Percentiles rank a stretch among this genome's conserved stretches.
These are phyloP conservation scores for Zophobas atratus DNA, from an alignment of 1,140 invertebrate species.

Conservation along the genomic window DNA sequence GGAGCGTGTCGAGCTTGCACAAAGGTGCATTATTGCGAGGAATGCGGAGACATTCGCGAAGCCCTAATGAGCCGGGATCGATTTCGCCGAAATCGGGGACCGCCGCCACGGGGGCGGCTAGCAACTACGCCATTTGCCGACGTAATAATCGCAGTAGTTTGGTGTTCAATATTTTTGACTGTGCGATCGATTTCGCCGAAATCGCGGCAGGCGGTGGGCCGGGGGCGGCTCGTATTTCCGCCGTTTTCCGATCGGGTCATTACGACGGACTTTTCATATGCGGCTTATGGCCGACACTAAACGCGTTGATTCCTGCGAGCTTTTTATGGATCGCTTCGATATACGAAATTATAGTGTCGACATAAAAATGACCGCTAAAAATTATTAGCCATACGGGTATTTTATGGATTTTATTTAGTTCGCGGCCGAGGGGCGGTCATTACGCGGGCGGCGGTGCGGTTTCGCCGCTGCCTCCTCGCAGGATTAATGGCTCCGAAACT, in stretches of 20 bases:
- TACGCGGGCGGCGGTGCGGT: not conserved
- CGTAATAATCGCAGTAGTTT: no score
- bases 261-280: conserved; percentile 28
- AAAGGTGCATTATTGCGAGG: conserved; percentile 35
- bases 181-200: no score
- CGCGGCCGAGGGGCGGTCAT: conserved; percentile 2
- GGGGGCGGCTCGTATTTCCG: conserved; percentile 18
- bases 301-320: conserved; percentile 17
- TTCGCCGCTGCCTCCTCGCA: not conserved
- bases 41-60: conserved; percentile 5
- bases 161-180: no score
- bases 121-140: no score
- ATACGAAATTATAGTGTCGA: conserved; percentile 39
- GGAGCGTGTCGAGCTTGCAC: conserved; percentile 36
- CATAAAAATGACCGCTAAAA: conserved; percentile 31
- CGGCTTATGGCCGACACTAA: conserved; percentile 25
- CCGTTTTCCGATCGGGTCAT: conserved; percentile 20
- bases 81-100: no score
- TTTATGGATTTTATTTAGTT: conserved; percentile 29
- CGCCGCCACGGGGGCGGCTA: no score
- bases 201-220: not conserved
- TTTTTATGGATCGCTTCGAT: conserved; percentile 36
- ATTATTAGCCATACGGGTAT: conserved; percentile 12
- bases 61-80: not conserved
- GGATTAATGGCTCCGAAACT: conserved; percentile 7